phyloP scores from a whole-genome alignment of 2,113 vertebrate genomes.

The Empidonax alnorum region DNA sequence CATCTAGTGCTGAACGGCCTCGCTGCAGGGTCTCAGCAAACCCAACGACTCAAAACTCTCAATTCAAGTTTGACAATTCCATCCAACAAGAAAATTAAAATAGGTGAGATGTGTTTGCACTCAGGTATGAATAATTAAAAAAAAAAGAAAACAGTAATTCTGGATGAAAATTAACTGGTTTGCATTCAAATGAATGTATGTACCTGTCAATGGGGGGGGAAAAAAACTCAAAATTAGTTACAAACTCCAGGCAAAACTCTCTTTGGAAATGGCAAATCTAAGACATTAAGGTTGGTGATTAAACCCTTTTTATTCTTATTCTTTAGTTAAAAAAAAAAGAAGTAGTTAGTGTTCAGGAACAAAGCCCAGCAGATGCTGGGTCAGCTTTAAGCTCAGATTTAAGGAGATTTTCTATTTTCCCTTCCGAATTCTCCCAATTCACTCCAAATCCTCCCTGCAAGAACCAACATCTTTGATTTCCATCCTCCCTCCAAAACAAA shows the following conservation, averaged over 20 bases:
- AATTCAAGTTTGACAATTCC: too few relatives aligned
- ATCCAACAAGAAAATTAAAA: fast-evolving
- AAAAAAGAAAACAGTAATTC: neutral
- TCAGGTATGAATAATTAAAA: neutral
- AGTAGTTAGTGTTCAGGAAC: neutral
- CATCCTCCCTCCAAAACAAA: neutral
- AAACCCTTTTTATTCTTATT: fast-evolving
- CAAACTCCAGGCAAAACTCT: neutral
- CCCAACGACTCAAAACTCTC: fast-evolving
- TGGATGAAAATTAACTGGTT: neutral
- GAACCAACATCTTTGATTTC: neutral
- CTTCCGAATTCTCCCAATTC: neutral
- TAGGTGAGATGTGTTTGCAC: neutral
- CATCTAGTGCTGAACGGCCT: slow-evolving; percentile 67
- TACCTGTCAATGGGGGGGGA: fast-evolving
- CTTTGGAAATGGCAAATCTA: neutral
- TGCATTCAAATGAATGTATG: too few relatives aligned
- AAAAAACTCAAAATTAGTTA: neutral
- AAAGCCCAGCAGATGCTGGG: neutral
- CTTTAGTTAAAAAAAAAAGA: neutral
- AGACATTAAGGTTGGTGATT: neutral
- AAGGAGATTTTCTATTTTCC: neutral
- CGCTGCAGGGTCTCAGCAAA: neutral
- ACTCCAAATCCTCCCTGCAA: neutral
- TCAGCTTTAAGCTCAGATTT: neutral